Conservation (phyloP, 2,888 invertebrate genomes). For the Mythimna vitellina region DNA sequence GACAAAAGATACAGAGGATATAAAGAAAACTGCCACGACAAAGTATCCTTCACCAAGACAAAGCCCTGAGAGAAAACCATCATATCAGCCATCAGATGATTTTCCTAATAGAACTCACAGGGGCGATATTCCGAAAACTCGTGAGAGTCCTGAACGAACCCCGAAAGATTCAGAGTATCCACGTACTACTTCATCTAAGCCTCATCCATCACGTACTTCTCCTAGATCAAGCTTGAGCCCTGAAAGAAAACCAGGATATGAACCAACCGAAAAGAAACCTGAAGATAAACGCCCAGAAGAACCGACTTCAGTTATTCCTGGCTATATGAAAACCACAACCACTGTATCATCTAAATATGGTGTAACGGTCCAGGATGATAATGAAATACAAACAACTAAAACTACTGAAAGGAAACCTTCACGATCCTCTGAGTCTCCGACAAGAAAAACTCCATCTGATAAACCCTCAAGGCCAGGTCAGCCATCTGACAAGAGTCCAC, state of each 20-base stretch:
- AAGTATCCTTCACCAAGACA: constrained; percentile 43
- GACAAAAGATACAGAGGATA: constrained; percentile 37
- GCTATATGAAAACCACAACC: constrained; percentile 44
- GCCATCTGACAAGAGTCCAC: constrained; percentile 47
- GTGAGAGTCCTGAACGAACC: constrained; percentile 29
- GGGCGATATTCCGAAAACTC: constrained; percentile 13
- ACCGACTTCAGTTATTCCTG: constrained; percentile 26
- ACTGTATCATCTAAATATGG: constrained; percentile 41
- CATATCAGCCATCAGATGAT: constrained; percentile 14
- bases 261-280: constrained; percentile 42
- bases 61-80: constrained; percentile 60
- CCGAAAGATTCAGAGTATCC: constrained; percentile 20
- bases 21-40: constrained; percentile 35
- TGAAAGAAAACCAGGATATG: constrained; percentile 46
- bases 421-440: constrained; percentile 45
- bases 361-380: constrained; percentile 16
- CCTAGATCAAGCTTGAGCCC: constrained; percentile 54
- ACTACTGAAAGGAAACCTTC: constrained; percentile 42
- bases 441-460: constrained; percentile 40
- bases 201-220: constrained; percentile 34
- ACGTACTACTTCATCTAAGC: constrained; percentile 20
- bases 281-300: constrained; percentile 22
- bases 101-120: constrained; percentile 10
- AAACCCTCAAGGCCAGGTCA: constrained; percentile 39
- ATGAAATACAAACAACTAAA: constrained; percentile 38